Percentiles rank a stretch among this genome's conserved stretches.
phyloP scores from a whole-genome alignment of 2,888 invertebrate species.

The Acanthopleura granulata region DNA sequence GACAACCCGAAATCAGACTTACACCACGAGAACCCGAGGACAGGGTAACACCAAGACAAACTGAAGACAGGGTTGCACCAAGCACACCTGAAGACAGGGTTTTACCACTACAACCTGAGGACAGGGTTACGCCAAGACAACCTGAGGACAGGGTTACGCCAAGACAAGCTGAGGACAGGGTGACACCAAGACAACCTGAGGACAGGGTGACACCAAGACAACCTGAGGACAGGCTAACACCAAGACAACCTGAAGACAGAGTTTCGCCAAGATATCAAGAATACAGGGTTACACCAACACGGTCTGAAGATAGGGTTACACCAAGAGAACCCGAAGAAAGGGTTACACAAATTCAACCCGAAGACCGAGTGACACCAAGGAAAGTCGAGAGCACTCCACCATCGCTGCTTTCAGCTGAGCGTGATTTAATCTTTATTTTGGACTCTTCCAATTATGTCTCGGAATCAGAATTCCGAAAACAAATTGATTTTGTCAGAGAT shows the following conservation, averaged over 20 bases:
- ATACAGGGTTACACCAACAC: not conserved
- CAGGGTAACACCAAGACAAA: no score
- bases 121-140: not conserved
- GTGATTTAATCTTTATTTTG: conserved; percentile 10
- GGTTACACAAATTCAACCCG: not conserved
- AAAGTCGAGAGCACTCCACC: not conserved
- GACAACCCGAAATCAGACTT: not conserved
- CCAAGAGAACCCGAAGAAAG: not conserved
- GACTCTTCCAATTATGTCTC: not conserved
- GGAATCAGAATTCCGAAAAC: not conserved
- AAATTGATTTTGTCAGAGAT: not conserved
- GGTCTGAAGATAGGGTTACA: not conserved
- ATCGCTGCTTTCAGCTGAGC: not conserved
- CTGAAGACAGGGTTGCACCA: not conserved
- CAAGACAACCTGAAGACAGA: not conserved
- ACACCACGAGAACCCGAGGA: not conserved
- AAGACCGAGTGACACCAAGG: not conserved
- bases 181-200: not conserved
- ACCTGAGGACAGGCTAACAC: not conserved
- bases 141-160: not conserved
- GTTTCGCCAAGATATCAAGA: no score
- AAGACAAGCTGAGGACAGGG: not conserved
- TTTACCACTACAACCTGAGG: not conserved
- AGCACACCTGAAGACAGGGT: not conserved
- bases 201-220: not conserved